Percentiles rank a stretch among this genome's conserved stretches.
These are phyloP conservation scores for Paradoxurus hermaphroditus DNA, from an alignment of 2,113 vertebrate genomes.

Conservation along the genomic window DNA sequence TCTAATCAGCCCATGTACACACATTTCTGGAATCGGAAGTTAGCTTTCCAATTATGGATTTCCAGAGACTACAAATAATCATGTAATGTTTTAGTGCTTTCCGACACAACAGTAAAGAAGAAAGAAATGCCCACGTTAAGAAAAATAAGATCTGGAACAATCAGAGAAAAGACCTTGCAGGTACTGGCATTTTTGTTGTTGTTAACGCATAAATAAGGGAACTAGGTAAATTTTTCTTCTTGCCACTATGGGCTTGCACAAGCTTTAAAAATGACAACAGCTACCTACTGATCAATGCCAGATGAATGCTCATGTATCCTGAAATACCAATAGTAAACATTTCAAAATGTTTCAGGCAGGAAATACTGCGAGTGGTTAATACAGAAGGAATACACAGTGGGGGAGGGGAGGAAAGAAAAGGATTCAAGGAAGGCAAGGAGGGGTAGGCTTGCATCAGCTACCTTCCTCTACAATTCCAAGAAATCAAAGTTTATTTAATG, in stretches of 20 bases:
- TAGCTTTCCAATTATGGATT: not conserved
- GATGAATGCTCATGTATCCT: not conserved
- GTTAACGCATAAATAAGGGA: not conserved
- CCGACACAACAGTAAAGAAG: constrained; percentile 18
- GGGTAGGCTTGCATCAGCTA: not conserved
- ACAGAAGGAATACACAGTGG: not conserved
- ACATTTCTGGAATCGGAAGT: not conserved
- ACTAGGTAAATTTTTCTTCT: not conserved
- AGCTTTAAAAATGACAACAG: not conserved
- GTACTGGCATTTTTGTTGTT: not conserved
- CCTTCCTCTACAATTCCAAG: not conserved
- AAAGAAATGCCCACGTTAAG: constrained; percentile 1
- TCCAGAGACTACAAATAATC: not conserved
- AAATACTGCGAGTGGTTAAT: not conserved
- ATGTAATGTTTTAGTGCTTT: not conserved
- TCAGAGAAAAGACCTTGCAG: not conserved
- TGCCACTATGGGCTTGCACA: not conserved
- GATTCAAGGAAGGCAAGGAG: not conserved
- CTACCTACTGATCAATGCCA: not conserved
- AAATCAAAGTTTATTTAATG: not conserved
- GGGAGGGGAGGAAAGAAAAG: not conserved
- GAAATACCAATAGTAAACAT: not conserved
- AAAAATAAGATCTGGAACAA: not conserved
- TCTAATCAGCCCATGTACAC: not conserved
- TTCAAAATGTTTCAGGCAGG: not conserved